Base-by-base conservation (phyloP, 1,140 invertebrate species). In the Schlechtendalia chinensis region DNA sequence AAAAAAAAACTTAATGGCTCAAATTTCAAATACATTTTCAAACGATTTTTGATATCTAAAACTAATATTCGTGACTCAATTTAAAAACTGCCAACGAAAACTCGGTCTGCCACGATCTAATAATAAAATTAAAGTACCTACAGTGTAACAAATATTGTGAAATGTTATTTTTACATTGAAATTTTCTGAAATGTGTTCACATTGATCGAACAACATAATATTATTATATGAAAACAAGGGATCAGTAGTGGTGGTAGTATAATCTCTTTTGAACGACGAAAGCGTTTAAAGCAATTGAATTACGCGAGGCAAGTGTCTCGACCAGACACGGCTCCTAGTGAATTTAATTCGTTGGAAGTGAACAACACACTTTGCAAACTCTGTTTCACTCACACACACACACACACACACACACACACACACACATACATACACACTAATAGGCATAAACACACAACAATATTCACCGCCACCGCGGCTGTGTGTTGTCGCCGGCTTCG, bases 261-360 rank as follows among this genome's bases (percentile, higher is more conserved):
- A 69, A 59, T 77, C 0, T 59, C 29, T 45, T 77, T 79, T 19
- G 22, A 63, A 53, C 45, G 75, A 45, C 39, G 39, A 79, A 50
- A 79, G 39, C 75, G 39, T 79, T 63, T 14, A 61, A 50, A 47
- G 32, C 2, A 50, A 79, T 61, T 79, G 39, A 79, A 79, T 79
- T 79, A 79, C 75, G 50, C 24, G 47, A 19, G 32, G 22, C n/a
- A 63, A 63, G 75, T 79, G 75, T 79, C 75, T 14, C 24, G 22
- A 16, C 32, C 75, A 79, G 75, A 79, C 75, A 14, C 50, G 16
- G 39, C 39, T 63, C 75, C 39, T 16, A 50, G 17, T 63, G 58
- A 59, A 79, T 79, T 79, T 50, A 63, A 79, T 79, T 79, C 58
- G 17, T 47, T 10, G 58, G 75, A 79, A 79, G 75, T 61, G 45